Evolutionary conservation across 2,888 invertebrate species (phyloP).

Genomic region (Caenorhabditis uteleia): DNA sequence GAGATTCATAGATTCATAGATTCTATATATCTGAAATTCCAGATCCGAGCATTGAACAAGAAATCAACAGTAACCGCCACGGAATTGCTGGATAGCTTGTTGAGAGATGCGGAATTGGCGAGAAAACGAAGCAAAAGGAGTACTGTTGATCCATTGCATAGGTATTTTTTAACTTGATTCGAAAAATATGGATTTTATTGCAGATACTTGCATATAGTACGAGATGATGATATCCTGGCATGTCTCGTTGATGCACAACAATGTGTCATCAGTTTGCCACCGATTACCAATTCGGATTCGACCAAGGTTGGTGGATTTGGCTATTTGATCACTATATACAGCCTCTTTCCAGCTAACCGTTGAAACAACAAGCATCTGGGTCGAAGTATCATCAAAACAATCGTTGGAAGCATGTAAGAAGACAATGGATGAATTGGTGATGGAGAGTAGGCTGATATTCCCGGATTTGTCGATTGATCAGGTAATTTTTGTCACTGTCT

Average conservation of each 20-base stretch:
- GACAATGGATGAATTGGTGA: constrained; percentile 47
- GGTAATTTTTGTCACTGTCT: too few species aligned
- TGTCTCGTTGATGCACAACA: constrained; percentile 78
- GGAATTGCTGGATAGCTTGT: constrained; percentile 78
- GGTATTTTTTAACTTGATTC: constrained; percentile 70
- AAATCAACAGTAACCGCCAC: constrained; percentile 75
- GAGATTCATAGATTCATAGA: background rate
- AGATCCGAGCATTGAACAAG: constrained; percentile 57
- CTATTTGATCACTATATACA: background rate
- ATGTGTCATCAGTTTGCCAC: constrained; percentile 83
- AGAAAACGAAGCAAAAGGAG: constrained; percentile 84
- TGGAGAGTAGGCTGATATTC: constrained; percentile 28
- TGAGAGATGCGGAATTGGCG: constrained; percentile 81
- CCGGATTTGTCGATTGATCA: constrained; percentile 75
- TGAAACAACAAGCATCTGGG: constrained; percentile 44
- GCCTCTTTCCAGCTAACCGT: constrained; percentile 47
- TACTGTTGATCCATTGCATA: constrained; percentile 83
- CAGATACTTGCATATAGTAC: constrained; percentile 80
- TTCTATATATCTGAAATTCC: too few species aligned
- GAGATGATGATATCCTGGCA: constrained; percentile 80
- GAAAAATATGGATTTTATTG: constrained; percentile 31
- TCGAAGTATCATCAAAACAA: constrained; percentile 49
- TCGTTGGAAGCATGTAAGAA: constrained; percentile 47
- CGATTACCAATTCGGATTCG: constrained; percentile 83
- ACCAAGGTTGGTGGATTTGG: constrained; percentile 82